Base-by-base conservation (phyloP, 2,888 invertebrate genomes). In the Kuschelorhynchus macadamiae region DNA sequence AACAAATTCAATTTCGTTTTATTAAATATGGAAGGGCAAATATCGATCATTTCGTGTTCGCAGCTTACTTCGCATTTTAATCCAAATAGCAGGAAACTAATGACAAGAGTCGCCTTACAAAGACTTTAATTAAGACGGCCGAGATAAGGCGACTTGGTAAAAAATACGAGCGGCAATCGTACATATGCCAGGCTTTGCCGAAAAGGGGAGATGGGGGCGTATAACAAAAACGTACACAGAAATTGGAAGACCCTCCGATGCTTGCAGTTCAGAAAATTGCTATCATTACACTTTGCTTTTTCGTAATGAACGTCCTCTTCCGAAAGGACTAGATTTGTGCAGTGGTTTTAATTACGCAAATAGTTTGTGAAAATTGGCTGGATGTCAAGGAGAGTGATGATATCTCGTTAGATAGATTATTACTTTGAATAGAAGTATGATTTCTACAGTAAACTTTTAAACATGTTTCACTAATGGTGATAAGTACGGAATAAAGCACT, bases 121-220 rank as follows among this genome's bases (percentile, higher is more conserved):
- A 77, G 75, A 76, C 76, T 77, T 77, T 76, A 77, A 77, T 77
- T 76, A 77, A 77, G 76, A 76, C 76, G 72, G 72, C 71, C 72
- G 75, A 74, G 77, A 77, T 77, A 77, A 76, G 76, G 77, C 72
- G 72, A 74, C 71, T 64, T 64, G 53, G 71, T 75, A 76, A 76
- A 76, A 76, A 76, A 74, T 75, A 71, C 71, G 74, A 72, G 71
- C 72, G 71, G 72, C 76, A 75, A 75, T 76, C 74, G 72, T 74
- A 76, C 75, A 75, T 75, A 74, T 76, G 74, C 75, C 74, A 66
- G 50, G 46, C 55, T 52, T 42, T 42, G 57, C 46, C 55, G 55
- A 46, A 50, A 49, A 46, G 55, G 66, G 61, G 67, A 49, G 62
- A 36, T 44, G 53, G 41, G 61, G 56, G 30, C 53, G 68, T 39